Evolutionary conservation across 1,140 invertebrate genomes (phyloP).

Genomic region (Aphaenogaster rudis): DNA sequence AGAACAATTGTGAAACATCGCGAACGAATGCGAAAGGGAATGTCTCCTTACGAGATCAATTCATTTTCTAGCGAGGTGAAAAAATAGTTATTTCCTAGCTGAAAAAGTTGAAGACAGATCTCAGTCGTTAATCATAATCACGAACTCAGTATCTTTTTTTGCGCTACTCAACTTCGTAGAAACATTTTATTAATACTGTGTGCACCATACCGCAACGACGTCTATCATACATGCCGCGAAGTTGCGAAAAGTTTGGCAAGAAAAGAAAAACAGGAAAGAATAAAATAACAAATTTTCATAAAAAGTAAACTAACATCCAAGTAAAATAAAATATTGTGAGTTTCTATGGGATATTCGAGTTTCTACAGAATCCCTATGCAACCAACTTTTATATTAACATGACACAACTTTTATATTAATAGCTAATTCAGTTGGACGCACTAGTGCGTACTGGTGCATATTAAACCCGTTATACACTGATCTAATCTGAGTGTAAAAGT

Average conservation of each 20-base stretch:
- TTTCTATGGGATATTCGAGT: neutral
- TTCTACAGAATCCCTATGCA: neutral
- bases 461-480: too few relatives aligned
- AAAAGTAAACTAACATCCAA: neutral
- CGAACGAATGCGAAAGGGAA: neutral
- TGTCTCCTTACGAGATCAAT: neutral
- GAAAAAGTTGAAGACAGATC: slow-evolving; percentile 7
- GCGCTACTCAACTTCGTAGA: neutral
- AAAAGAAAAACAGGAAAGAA: neutral
- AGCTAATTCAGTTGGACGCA: too few relatives aligned
- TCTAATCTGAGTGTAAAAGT: too few relatives aligned
- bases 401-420: neutral
- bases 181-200: slow-evolving; percentile 53
- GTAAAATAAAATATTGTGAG: neutral
- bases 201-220: neutral
- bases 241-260: slow-evolving; percentile 11
- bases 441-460: too few relatives aligned
- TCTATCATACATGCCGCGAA: neutral
- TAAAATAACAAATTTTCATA: slow-evolving; percentile 15
- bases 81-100: neutral
- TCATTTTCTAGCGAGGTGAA: neutral
- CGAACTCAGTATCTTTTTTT: slow-evolving; percentile 25
- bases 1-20: neutral
- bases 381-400: neutral
- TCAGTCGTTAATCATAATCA: slow-evolving; percentile 47